Percentiles rank a stretch among this genome's conserved stretches.
phyloP scores from a whole-genome alignment of 2,888 invertebrate genomes.

The Polydrusus cervinus region DNA sequence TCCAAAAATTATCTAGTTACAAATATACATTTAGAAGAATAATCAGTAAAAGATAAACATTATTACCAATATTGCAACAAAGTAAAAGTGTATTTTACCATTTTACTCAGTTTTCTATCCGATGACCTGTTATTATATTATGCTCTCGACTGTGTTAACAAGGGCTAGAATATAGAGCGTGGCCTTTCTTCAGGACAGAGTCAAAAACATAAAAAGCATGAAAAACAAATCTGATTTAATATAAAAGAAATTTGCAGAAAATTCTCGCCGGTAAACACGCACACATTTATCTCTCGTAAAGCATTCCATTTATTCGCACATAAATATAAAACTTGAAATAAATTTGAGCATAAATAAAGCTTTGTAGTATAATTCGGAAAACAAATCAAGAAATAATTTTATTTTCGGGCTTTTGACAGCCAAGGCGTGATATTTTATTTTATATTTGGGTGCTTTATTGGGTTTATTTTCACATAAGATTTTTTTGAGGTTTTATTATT shows the following conservation, averaged over 20 bases:
- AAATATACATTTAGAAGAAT: too few species aligned
- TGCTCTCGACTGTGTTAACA: neutral
- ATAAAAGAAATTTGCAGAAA: constrained; percentile 42
- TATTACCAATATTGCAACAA: neutral
- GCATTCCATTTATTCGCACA: constrained; percentile 44
- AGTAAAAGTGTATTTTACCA: too few species aligned
- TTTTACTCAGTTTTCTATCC: neutral
- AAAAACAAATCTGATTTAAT: constrained; percentile 42
- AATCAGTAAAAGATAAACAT: too few species aligned
- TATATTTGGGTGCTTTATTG: constrained; percentile 13
- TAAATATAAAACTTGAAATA: constrained; percentile 46
- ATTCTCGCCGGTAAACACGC: constrained; percentile 39
- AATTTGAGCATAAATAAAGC: constrained; percentile 41
- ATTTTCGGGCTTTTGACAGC: constrained; percentile 27
- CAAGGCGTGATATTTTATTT: constrained; percentile 23
- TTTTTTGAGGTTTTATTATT: neutral
- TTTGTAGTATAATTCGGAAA: constrained; percentile 23
- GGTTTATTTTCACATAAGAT: neutral
- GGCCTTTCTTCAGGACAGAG: neutral
- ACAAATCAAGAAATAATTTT: constrained; percentile 31
- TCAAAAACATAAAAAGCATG: constrained; percentile 6
- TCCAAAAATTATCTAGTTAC: too few species aligned
- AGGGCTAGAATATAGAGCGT: constrained; percentile 9
- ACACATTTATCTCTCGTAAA: constrained; percentile 41
- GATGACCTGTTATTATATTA: constrained; percentile 9